A percentile compares a stretch with the other conserved stretches of the same genome.
Evolutionary conservation across 2,888 invertebrate species (phyloP).

Genomic region (Lasius fuliginosus): DNA sequence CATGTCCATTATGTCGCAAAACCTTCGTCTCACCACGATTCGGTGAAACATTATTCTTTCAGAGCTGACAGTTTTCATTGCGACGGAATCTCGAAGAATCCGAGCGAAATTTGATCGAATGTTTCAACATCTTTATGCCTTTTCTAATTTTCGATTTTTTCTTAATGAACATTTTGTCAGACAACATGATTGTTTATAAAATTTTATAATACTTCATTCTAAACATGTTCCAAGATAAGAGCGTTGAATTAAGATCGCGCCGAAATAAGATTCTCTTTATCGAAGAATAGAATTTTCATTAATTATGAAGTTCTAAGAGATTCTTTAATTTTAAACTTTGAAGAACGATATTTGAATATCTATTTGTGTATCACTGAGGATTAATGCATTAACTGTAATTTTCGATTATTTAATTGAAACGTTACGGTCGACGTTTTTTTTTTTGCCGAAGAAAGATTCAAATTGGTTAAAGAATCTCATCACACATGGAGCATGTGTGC

Average conservation of each 20-base stretch:
- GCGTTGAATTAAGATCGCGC: background rate
- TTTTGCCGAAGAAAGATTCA: background rate
- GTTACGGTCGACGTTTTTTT: background rate
- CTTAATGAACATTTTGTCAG: background rate
- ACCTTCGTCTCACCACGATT: constrained; percentile 49
- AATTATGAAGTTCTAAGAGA: background rate
- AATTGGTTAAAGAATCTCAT: constrained; percentile 7
- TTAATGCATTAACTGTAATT: background rate
- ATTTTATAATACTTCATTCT: background rate
- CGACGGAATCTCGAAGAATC: constrained; percentile 23
- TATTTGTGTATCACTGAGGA: no score
- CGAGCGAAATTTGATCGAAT: background rate
- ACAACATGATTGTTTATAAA: background rate
- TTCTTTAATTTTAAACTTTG: background rate
- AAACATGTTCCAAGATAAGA: background rate
- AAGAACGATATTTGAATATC: background rate
- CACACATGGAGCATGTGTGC: background rate
- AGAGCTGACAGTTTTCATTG: background rate
- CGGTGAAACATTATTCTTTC: constrained; percentile 49
- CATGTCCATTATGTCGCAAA: constrained; percentile 63
- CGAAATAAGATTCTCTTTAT: background rate
- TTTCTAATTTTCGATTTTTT: background rate
- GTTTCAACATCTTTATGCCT: background rate
- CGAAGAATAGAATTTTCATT: background rate
- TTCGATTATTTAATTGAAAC: background rate